Conservation (phyloP, 1,140 invertebrate species). For the Ips nitidus region DNA sequence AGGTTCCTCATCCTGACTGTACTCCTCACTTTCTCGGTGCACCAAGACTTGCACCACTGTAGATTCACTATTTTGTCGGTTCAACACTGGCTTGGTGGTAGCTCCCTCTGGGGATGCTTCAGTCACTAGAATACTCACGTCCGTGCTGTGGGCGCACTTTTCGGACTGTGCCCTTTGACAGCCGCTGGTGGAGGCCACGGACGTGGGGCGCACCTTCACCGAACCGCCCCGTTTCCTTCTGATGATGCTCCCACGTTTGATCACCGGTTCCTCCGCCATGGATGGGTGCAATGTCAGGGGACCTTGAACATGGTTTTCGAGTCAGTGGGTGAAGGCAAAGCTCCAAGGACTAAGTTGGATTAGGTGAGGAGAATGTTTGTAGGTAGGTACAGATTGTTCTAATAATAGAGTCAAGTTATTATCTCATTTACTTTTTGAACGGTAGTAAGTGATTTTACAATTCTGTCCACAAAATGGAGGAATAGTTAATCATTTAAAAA, state of each 20-base stretch:
- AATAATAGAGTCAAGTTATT: too few relatives aligned
- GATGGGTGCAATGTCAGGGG: constrained; percentile 46
- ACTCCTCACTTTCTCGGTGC: constrained; percentile 80
- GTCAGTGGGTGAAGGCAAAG: too few relatives aligned
- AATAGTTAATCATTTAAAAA: too few relatives aligned
- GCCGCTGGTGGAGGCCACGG: constrained; percentile 32
- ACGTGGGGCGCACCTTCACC: constrained; percentile 53
- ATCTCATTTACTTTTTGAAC: too few relatives aligned
- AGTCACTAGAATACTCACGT: constrained; percentile 76
- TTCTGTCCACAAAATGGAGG: too few relatives aligned
- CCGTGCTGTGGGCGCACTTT: constrained; percentile 48
- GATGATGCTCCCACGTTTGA: constrained; percentile 59
- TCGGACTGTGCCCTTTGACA: constrained; percentile 41
- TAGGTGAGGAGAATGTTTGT: too few relatives aligned
- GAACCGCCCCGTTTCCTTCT: constrained; percentile 58
- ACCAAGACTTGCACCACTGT: constrained; percentile 78
- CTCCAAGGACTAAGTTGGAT: too few relatives aligned
- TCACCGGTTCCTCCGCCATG: constrained; percentile 51
- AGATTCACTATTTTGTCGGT: constrained; percentile 58
- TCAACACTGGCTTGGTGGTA: constrained; percentile 53
- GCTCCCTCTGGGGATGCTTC: constrained; percentile 74
- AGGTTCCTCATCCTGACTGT: constrained; percentile 56
- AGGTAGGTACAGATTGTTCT: too few relatives aligned
- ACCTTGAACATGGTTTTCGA: constrained; percentile 23
- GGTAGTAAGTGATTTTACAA: too few relatives aligned